Base-by-base conservation (phyloP, 2,888 invertebrate genomes). In the Coelopa pilipes region DNA sequence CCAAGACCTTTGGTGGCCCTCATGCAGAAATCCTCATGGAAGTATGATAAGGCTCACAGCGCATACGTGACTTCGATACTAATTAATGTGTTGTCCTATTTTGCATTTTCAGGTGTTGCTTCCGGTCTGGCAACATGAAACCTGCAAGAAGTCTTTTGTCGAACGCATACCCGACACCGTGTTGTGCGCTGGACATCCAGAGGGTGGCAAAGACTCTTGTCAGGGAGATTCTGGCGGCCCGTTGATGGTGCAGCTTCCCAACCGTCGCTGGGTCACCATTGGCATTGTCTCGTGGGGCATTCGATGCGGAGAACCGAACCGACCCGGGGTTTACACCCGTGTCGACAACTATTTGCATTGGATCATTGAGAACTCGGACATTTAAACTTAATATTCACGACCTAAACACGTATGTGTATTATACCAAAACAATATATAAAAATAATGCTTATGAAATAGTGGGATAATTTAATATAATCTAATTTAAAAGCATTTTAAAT, bases 201-300 rank as follows among this genome's bases (percentile, higher is more conserved):
- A 92, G 67, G 95, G 95, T 0, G 94, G 94, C 0, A 92, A 92
- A 75, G 96, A 96, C 83, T 92, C 95, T 15, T 96, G 96, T 81
- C 93, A 94, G 90, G 96, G 87, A 1, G 87, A 88, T 73, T 87
- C 87, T 71, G 87, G 87, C 13, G 96, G 96, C 0, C 96, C 96
- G 0, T 86, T 96, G 50, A 89, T 95, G 87, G 90, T 92, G 80
- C 93, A 93, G 84, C 88, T 94, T 82, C 88, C 91, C 1, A 93
- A 93, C 82, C 92, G 92, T 0, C 91, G 93, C 65, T 96, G 95
- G 95, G 90, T 93, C 0, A 89, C 90, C 46, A 89, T 94, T 62
- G 96, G 96, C 1, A 89, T 96, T 72, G 96, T 96, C 0, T 95
- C 95, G 0, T 96, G 95, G 94, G 96, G 96, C 15, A 89, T 94